Evolutionary conservation across 2,888 invertebrate genomes (phyloP).

Genomic region (Dysmachus trigonus): DNA sequence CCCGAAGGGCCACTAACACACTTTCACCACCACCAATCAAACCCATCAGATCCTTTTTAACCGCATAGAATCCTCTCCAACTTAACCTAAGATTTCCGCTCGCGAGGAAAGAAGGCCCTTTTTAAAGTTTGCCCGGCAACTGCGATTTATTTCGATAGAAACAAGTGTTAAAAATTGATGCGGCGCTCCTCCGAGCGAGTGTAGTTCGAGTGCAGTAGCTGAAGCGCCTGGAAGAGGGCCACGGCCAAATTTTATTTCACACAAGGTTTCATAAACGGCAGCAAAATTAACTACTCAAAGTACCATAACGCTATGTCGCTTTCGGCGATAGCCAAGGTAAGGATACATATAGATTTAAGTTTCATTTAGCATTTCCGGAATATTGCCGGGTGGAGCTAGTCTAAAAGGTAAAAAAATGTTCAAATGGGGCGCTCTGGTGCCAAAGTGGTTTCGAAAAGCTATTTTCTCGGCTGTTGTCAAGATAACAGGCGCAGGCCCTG

Average conservation of each 20-base stretch:
- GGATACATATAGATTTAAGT: constrained; percentile 51
- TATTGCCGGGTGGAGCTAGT: neutral
- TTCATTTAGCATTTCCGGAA: constrained; percentile 44
- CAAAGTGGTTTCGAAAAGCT: neutral
- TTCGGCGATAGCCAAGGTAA: constrained; percentile 74
- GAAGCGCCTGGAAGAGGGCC: constrained; percentile 37
- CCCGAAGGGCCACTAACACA: neutral
- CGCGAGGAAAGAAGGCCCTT: neutral
- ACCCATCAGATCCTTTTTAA: neutral
- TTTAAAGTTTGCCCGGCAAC: neutral
- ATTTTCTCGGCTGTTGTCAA: constrained; percentile 28
- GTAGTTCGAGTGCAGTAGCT: neutral
- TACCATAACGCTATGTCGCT: constrained; percentile 72
- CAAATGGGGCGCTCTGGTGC: neutral
- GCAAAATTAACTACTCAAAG: constrained; percentile 74
- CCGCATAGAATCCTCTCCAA: neutral
- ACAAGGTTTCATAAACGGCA: constrained; percentile 56
- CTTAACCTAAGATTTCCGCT: neutral
- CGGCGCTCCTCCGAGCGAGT: neutral
- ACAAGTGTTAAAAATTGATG: neutral
- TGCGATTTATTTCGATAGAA: neutral
- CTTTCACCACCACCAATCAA: constrained; percentile 2
- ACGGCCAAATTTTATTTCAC: neutral
- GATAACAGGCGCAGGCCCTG: constrained; percentile 35
- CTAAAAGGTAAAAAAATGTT: neutral